Conservation (phyloP, 1,140 invertebrate genomes). For the Harpegnathos saltator region DNA sequence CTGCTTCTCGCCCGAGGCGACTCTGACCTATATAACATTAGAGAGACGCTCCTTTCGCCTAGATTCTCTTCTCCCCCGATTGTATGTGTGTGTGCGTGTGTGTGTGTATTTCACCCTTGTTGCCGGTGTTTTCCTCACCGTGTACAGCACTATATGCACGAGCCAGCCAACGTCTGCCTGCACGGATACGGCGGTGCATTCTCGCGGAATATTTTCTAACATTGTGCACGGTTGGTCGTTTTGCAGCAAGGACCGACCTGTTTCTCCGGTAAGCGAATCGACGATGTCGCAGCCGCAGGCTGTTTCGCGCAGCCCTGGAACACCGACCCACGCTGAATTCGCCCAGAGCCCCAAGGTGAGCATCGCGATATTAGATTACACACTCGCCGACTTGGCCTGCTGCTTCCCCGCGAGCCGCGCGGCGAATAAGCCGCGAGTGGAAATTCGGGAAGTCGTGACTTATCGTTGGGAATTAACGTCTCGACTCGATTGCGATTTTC, state of each 20-base stretch:
- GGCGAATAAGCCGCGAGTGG: no score
- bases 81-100: no score
- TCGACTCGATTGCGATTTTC: no score
- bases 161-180: constrained; percentile 57
- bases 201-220: constrained; percentile 57
- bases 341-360: constrained; percentile 83
- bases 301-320: constrained; percentile 79
- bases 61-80: constrained; percentile 25
- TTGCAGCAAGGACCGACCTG: constrained; percentile 87
- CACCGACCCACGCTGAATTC: constrained; percentile 82
- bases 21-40: constrained; percentile 33
- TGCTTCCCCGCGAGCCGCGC: neutral
- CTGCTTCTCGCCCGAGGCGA: constrained; percentile 8
- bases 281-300: constrained; percentile 80
- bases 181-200: constrained; percentile 56
- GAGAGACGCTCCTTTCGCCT: constrained; percentile 7
- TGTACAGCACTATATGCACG: constrained; percentile 65
- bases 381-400: neutral
- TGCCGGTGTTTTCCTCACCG: constrained; percentile 61
- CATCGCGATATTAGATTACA: constrained; percentile 24
- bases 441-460: no score
- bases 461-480: no score
- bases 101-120: no score
- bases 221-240: constrained; percentile 59
- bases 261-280: constrained; percentile 85